These are phyloP conservation scores for Atrichornis clamosus DNA, from an alignment of 2,113 vertebrate species.

Conservation along the genomic window DNA sequence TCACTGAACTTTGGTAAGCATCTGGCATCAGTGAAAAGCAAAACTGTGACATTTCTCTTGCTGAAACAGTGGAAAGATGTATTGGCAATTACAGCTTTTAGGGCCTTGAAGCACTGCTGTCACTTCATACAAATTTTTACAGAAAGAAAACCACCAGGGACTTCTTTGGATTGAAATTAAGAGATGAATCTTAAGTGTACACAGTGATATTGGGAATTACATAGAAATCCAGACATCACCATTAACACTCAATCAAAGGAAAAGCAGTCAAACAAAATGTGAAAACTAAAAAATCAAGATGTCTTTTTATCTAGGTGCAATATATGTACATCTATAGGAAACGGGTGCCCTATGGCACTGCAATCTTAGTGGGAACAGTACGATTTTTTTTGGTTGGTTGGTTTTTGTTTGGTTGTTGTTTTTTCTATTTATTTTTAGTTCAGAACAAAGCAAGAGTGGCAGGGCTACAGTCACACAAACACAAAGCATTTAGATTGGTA, in stretches of 20 bases:
- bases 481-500: neutral
- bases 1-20: neutral
- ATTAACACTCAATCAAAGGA: neutral
- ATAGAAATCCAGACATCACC: neutral
- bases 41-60: neutral
- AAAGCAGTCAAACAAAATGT: neutral
- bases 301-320: neutral
- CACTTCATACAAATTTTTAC: neutral
- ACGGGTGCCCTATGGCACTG: neutral
- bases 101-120: neutral
- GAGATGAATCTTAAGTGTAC: neutral
- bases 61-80: neutral
- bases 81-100: neutral
- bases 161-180: neutral
- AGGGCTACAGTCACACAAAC: neutral
- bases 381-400: neutral
- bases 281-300: neutral
- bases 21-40: neutral
- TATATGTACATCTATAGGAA: fast-evolving
- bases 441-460: neutral
- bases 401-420: no score
- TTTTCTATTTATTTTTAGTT: neutral
- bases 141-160: neutral
- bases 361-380: neutral
- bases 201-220: neutral